Conservation (phyloP, 2,113 vertebrate species). For the Pipra filicauda region DNA sequence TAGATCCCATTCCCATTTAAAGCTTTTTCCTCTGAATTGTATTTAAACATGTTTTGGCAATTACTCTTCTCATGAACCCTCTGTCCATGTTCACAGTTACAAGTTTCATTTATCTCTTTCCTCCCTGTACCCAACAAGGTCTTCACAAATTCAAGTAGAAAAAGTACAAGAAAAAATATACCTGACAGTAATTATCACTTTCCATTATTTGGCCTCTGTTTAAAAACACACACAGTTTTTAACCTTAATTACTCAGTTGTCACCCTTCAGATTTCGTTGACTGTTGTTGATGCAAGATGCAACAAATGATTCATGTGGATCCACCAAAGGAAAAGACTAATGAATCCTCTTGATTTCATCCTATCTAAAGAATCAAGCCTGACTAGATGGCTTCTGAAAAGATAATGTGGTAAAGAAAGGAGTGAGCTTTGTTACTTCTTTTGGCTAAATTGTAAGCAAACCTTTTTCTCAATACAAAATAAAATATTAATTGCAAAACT, state of each 20-base stretch:
- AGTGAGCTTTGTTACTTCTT: not conserved
- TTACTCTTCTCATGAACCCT: not conserved
- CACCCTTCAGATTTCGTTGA: not conserved
- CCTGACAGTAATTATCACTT: not conserved
- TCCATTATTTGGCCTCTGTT: not conserved
- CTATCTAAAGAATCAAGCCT: not conserved
- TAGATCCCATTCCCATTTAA: not conserved
- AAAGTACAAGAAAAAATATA: not conserved
- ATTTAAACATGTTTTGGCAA: not conserved
- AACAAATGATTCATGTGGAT: not conserved
- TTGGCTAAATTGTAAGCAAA: not conserved
- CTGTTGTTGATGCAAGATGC: not conserved
- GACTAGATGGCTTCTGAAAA: not conserved
- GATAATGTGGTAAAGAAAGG: not conserved
- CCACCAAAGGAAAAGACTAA: not conserved
- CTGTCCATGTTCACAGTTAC: not conserved
- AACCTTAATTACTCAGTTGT: not conserved
- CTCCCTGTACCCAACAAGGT: not conserved
- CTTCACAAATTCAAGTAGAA: not conserved
- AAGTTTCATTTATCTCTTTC: not conserved
- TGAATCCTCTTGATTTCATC: not conserved
- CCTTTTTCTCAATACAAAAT: not conserved
- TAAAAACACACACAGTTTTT: not conserved
- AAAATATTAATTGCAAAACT: not conserved
- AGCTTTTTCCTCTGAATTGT: not conserved